Percentiles rank a stretch among this genome's conserved stretches.
Conservation (phyloP, 2,113 vertebrate genomes). For the Polypterus senegalus region DNA sequence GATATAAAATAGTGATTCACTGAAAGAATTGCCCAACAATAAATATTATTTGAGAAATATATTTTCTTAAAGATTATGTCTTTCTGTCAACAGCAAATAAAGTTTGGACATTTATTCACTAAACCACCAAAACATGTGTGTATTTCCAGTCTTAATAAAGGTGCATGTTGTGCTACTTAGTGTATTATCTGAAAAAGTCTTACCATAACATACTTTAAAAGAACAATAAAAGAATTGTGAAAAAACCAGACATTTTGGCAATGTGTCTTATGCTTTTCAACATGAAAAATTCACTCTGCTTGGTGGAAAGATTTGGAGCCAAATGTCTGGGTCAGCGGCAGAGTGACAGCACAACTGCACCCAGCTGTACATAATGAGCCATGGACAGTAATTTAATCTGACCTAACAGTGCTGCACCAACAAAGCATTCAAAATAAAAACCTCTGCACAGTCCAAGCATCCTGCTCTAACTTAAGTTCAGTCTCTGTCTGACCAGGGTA, state of each 20-base stretch:
- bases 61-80: not conserved
- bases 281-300: not conserved
- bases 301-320: constrained; percentile 5
- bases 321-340: constrained; percentile 18
- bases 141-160: not conserved
- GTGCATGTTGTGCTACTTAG: not conserved
- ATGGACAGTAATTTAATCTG: constrained; percentile 36
- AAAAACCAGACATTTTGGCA: constrained; percentile 1
- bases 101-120: not conserved
- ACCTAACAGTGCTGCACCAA: not conserved
- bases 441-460: too few species aligned
- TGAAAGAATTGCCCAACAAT: too few species aligned
- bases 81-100: not conserved
- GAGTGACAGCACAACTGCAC: constrained; percentile 23
- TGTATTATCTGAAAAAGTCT: not conserved
- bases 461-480: too few species aligned
- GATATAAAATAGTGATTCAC: too few species aligned
- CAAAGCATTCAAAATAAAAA: too few species aligned
- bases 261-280: not conserved
- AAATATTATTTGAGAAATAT: too few species aligned
- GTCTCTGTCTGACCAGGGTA: too few species aligned
- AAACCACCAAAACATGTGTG: not conserved
- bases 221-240: constrained; percentile 5
- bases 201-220: not conserved
- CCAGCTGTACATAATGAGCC: constrained; percentile 39